Evolutionary conservation across 1,140 invertebrate genomes (phyloP).

Genomic region (Sitophilus oryzae): DNA sequence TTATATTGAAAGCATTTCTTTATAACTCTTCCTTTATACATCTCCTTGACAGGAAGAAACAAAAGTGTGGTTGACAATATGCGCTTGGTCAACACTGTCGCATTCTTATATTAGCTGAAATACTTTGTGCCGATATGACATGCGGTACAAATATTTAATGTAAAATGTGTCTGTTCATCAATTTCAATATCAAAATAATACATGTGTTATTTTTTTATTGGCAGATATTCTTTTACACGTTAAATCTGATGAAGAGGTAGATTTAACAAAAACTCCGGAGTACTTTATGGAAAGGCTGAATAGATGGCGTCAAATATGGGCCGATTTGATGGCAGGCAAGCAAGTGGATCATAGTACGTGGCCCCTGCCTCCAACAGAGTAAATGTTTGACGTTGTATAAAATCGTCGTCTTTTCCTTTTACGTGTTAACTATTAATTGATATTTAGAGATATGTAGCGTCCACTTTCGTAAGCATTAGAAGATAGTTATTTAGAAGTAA

Average conservation of each 20-base stretch:
- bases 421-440: no score
- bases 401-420: no score
- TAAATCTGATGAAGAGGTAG: slow-evolving; percentile 4
- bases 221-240: not conserved
- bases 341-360: slow-evolving; percentile 15
- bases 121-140: not conserved
- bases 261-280: slow-evolving; percentile 16
- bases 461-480: not conserved
- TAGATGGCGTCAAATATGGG: slow-evolving; percentile 21
- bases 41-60: no score
- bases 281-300: slow-evolving; percentile 20
- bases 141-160: no score
- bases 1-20: no score
- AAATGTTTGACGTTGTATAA: not conserved
- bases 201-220: not conserved
- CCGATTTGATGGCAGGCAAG: slow-evolving; percentile 16
- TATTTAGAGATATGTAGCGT: not conserved
- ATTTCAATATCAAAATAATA: no score
- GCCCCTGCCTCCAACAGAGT: slow-evolving; percentile 11
- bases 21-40: no score
- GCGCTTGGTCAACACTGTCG: no score
- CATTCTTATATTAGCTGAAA: not conserved
- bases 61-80: no score
- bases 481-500: no score
- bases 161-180: no score